A percentile compares a stretch with the other conserved stretches of the same genome.
phyloP scores from a whole-genome alignment of 53 echinoderm and acorn worm genomes.

The Astropecten irregularis region DNA sequence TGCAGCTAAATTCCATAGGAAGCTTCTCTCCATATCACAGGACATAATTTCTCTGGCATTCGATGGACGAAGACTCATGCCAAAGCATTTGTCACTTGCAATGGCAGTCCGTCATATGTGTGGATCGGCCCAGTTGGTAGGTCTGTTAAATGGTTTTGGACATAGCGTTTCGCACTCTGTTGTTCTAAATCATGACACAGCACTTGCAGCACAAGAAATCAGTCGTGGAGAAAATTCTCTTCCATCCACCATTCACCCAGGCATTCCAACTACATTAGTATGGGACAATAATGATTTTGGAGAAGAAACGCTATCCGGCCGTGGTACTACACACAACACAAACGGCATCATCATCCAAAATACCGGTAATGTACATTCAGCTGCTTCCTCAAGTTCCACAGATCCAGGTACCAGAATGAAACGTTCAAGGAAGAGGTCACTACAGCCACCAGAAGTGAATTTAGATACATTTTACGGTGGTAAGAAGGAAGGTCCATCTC shows the following conservation, averaged over 20 bases:
- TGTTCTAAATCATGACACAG: constrained; percentile 23
- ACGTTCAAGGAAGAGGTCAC: constrained; percentile 30
- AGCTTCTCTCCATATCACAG: constrained; percentile 41
- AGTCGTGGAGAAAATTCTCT: constrained; percentile 2
- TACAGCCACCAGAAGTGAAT: constrained; percentile 40
- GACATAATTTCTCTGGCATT: constrained; percentile 52
- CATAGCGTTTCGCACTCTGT: constrained; percentile 46
- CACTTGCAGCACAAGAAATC: constrained; percentile 1
- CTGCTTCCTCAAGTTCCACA: constrained; percentile 48
- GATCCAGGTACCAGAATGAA: constrained; percentile 1
- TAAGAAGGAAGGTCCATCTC: constrained; percentile 42
- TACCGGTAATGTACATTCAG: too few species aligned
- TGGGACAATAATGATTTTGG: constrained; percentile 64
- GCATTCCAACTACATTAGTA: constrained; percentile 42
- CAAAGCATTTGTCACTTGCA: constrained; percentile 45
- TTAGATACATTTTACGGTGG: constrained; percentile 18
- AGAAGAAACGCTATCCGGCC: constrained; percentile 54
- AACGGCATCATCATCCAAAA: constrained; percentile 61
- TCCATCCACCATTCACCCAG: background rate
- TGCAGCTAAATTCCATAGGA: background rate
- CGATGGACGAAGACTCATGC: constrained; percentile 32
- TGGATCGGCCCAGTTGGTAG: constrained; percentile 41
- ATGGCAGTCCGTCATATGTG: constrained; percentile 43
- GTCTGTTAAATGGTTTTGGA: constrained; percentile 55
- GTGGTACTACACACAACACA: constrained; percentile 61